phyloP scores from a whole-genome alignment of 2,797 vertebrate genomes.

The Coregonus sp. region DNA sequence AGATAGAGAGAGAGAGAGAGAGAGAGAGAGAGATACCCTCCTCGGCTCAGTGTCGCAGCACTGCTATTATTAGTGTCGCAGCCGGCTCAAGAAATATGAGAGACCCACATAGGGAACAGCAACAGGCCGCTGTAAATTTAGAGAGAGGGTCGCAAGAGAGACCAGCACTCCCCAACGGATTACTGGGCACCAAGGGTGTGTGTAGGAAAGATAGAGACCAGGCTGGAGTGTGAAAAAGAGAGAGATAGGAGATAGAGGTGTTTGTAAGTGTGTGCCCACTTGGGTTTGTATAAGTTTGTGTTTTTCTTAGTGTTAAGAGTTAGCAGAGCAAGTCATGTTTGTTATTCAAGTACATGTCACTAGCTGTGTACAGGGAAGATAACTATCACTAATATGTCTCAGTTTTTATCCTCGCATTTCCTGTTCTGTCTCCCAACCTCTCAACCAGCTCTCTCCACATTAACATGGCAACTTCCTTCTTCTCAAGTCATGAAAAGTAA shows the following conservation, averaged over 20 bases:
- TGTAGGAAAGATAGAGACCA: background rate
- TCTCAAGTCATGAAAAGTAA: background rate
- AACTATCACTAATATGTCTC: background rate
- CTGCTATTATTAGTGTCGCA: slow-evolving; percentile 62
- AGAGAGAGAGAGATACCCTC: slow-evolving; percentile 3
- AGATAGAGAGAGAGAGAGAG: background rate
- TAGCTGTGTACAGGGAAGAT: no score
- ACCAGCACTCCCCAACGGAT: slow-evolving; percentile 12
- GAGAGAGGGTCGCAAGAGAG: slow-evolving; percentile 48
- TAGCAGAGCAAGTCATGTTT: no score
- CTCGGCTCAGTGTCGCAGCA: slow-evolving; percentile 46
- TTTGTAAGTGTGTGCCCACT: background rate
- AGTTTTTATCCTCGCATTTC: background rate
- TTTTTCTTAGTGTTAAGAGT: background rate
- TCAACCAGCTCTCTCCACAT: background rate
- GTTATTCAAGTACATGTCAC: no score
- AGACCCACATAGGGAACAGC: slow-evolving; percentile 41
- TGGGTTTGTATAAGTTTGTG: background rate
- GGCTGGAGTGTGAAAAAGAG: background rate
- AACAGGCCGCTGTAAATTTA: slow-evolving; percentile 61
- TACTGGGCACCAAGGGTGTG: background rate
- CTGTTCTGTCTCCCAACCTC: background rate
- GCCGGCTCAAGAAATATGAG: slow-evolving; percentile 65
- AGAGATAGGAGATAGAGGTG: background rate
- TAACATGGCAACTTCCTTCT: background rate